Conservation (phyloP, 2,888 invertebrate genomes). For the Phortica okadai region DNA sequence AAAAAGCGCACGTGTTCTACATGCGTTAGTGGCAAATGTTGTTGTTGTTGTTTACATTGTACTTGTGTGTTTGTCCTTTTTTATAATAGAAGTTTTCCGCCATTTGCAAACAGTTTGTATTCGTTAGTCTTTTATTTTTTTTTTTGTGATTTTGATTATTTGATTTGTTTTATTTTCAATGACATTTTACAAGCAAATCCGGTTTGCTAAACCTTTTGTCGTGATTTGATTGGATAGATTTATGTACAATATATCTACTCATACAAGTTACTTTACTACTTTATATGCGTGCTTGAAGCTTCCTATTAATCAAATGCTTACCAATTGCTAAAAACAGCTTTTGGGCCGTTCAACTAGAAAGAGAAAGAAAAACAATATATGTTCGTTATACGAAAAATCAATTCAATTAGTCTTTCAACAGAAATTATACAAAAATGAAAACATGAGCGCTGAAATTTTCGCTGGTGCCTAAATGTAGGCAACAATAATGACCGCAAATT, state of each 20-base stretch:
- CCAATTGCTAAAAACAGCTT: background rate
- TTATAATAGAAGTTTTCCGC: background rate
- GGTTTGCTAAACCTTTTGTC: background rate
- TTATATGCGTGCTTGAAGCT: too few species aligned
- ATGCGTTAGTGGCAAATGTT: background rate
- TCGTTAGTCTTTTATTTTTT: background rate
- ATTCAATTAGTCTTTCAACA: background rate
- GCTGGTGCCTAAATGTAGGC: background rate
- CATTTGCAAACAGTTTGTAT: constrained; percentile 13
- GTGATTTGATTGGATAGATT: background rate
- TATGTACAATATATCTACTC: background rate
- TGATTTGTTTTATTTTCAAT: background rate
- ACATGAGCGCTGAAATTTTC: background rate
- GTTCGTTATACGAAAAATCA: background rate
- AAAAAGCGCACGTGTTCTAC: constrained; percentile 14
- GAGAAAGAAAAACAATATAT: background rate
- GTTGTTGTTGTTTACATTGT: constrained; percentile 3
- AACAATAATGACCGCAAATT: constrained; percentile 56
- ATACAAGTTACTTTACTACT: too few species aligned
- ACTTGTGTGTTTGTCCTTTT: background rate
- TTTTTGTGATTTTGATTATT: background rate
- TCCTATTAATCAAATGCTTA: too few species aligned
- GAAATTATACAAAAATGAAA: background rate
- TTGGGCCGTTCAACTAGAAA: background rate
- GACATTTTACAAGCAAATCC: background rate